Evolutionary conservation across 2,888 invertebrate genomes (phyloP).

Genomic region (Perdita meconis): DNA sequence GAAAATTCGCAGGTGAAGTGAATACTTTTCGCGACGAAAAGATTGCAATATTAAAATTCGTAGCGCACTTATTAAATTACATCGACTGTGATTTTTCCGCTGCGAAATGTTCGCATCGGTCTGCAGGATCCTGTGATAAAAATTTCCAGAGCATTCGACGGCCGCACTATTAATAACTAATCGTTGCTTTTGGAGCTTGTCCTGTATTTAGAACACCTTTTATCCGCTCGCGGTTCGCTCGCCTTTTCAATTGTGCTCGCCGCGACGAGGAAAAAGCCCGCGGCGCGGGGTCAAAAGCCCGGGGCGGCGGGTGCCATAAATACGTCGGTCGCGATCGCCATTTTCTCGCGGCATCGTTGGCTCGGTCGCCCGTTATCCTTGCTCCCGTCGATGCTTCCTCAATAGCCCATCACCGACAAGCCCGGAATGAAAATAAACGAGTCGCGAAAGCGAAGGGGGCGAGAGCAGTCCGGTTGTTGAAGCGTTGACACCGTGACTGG

Average conservation of each 20-base stretch:
- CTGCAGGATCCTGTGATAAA: no score
- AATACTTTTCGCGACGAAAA: no score
- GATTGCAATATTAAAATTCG: no score
- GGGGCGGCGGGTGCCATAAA: constrained; percentile 1
- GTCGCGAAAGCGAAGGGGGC: constrained; percentile 30
- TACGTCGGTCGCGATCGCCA: neutral
- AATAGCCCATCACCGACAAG: constrained; percentile 40
- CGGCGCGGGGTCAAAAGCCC: constrained; percentile 4
- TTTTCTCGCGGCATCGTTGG: neutral
- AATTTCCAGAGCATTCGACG: no score
- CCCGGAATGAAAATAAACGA: constrained; percentile 65
- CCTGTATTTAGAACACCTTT: no score
- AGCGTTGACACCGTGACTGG: constrained; percentile 71
- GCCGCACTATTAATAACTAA: no score
- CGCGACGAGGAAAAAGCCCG: constrained; percentile 26
- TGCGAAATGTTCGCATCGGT: no score
- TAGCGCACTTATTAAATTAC: no score
- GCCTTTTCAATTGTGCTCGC: constrained; percentile 27
- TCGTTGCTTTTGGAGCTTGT: no score
- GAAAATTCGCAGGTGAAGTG: no score
- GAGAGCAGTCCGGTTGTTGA: constrained; percentile 12
- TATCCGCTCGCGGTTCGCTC: neutral
- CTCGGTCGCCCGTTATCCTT: constrained; percentile 33
- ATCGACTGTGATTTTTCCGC: no score
- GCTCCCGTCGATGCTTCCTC: constrained; percentile 43